phyloP scores from a whole-genome alignment of 2,113 vertebrate species.

The Bungarus multicinctus region DNA sequence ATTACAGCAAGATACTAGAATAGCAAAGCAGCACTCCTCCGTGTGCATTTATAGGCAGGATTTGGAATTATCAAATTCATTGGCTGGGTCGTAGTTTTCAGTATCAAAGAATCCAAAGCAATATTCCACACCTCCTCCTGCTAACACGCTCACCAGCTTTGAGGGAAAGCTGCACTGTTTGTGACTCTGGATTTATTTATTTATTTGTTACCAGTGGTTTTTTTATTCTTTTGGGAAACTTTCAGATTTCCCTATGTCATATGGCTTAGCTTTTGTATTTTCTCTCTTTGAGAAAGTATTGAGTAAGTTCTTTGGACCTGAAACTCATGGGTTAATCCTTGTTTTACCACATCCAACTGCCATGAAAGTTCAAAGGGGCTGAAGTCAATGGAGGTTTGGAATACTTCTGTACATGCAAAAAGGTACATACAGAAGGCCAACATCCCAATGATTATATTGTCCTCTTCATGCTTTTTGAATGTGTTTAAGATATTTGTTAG shows the following conservation, averaged over 20 bases:
- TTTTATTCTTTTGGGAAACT: neutral
- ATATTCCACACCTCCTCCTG: neutral
- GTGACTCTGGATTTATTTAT: neutral
- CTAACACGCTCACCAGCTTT: neutral
- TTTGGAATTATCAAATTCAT: neutral
- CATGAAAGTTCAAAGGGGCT: neutral
- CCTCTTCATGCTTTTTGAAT: neutral
- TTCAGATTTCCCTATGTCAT: neutral
- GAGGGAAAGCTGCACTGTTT: neutral
- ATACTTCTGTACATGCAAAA: neutral
- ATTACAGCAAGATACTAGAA: neutral
- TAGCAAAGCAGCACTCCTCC: neutral
- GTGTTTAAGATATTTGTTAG: neutral
- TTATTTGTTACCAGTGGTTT: neutral
- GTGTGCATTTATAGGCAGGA: neutral
- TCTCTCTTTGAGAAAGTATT: neutral
- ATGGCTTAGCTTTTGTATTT: neutral
- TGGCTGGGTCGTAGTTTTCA: neutral
- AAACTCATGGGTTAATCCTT: neutral
- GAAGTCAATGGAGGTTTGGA: neutral
- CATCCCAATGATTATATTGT: neutral
- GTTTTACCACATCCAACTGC: neutral
- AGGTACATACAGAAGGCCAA: neutral
- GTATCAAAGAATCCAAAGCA: neutral
- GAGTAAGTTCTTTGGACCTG: neutral